phyloP scores from a whole-genome alignment of 1,140 invertebrate genomes.

The Magallana gigas region DNA sequence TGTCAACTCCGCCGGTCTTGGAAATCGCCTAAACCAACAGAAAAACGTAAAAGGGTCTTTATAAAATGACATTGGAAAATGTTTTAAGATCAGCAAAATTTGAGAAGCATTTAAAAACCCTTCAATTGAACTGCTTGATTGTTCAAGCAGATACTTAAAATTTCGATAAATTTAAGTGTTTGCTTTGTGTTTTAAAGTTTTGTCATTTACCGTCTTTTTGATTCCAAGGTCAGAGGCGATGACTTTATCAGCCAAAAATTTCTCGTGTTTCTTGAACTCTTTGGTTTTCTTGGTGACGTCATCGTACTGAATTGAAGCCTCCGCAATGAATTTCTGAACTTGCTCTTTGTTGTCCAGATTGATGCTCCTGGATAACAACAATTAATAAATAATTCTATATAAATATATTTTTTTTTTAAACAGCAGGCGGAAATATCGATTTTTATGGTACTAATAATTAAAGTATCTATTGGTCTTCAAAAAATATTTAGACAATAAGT shows the following conservation, averaged over 20 bases:
- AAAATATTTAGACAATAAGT: no score
- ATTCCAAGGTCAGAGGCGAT: not conserved
- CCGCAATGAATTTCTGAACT: not conserved
- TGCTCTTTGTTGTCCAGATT: not conserved
- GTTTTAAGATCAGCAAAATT: no score
- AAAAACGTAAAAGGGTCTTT: no score
- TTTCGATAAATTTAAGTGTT: no score
- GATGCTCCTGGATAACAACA: not conserved
- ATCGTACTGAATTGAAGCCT: not conserved
- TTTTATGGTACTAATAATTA: no score
- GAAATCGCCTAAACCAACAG: not conserved
- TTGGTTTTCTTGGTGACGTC: slow-evolving; percentile 32
- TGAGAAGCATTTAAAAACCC: no score
- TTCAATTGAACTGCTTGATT: no score
- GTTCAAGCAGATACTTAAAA: no score
- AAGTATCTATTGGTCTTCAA: no score
- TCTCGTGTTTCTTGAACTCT: slow-evolving; percentile 27
- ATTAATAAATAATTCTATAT: not conserved
- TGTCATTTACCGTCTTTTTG: not conserved
- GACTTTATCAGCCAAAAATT: slow-evolving; percentile 15
- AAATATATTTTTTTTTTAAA: not conserved
- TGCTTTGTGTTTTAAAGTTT: not conserved
- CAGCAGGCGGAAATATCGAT: not conserved
- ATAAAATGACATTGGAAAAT: no score
- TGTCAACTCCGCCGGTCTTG: not conserved